A percentile compares a stretch with the other conserved stretches of the same genome.
These are phyloP conservation scores for Zootermopsis nevadensis DNA, from an alignment of 2,888 invertebrate species.

Conservation along the genomic window DNA sequence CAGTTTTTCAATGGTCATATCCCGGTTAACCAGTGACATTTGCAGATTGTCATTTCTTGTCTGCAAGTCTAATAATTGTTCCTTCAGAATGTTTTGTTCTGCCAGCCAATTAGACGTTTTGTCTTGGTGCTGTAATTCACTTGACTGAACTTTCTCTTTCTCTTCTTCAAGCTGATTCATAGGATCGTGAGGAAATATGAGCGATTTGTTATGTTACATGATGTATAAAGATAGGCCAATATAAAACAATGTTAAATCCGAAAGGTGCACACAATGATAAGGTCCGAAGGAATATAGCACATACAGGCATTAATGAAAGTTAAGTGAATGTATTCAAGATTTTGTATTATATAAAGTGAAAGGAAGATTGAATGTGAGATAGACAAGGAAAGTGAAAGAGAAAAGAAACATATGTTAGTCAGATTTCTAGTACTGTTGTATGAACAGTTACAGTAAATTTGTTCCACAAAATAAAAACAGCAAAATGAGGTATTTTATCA, in stretches of 20 bases:
- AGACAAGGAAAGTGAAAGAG: constrained; percentile 33
- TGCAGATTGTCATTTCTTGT: constrained; percentile 71
- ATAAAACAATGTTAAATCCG: not conserved
- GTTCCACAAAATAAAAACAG: too few relatives aligned
- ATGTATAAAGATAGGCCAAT: not conserved
- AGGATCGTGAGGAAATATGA: not conserved
- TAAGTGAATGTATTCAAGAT: not conserved
- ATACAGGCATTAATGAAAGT: not conserved
- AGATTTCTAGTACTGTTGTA: not conserved
- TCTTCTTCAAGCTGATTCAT: constrained; percentile 57
- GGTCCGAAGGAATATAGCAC: not conserved
- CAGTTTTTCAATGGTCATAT: constrained; percentile 72
- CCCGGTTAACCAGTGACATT: constrained; percentile 70
- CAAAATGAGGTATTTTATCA: too few relatives aligned
- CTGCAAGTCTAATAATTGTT: constrained; percentile 69
- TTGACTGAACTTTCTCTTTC: constrained; percentile 55
- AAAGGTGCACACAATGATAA: not conserved
- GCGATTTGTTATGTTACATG: not conserved
- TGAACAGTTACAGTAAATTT: not conserved
- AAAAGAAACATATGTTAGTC: constrained; percentile 14
- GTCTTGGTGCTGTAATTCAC: constrained; percentile 58
- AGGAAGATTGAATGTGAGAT: constrained; percentile 31
- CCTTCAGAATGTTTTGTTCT: constrained; percentile 66
- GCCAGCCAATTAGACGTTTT: constrained; percentile 58
- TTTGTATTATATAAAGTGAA: not conserved